These are phyloP conservation scores for Tonatia bakeri DNA, from an alignment of 2,113 vertebrate genomes.

Conservation along the genomic window DNA sequence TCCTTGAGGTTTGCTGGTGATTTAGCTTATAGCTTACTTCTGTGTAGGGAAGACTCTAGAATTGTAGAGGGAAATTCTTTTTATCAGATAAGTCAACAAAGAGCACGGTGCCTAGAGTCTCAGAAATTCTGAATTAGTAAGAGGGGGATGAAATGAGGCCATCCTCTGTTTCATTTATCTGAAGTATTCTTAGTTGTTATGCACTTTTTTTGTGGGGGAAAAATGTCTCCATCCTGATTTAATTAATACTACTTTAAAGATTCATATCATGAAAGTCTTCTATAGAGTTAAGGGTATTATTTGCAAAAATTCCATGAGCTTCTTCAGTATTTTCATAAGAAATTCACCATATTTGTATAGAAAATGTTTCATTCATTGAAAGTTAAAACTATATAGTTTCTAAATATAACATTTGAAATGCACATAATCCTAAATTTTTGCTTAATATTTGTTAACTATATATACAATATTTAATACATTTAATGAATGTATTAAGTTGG, in stretches of 20 bases:
- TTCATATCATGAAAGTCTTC: neutral
- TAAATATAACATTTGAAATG: neutral
- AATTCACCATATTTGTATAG: neutral
- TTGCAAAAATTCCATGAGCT: neutral
- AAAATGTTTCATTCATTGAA: neutral
- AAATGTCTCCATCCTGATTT: neutral
- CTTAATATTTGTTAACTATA: neutral
- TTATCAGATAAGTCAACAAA: neutral
- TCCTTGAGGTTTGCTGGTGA: neutral
- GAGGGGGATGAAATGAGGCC: neutral
- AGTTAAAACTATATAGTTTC: neutral
- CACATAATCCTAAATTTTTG: neutral
- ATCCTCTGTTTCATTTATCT: neutral
- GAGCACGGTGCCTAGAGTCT: neutral
- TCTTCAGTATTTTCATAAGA: conserved; percentile 23
- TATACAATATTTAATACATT: neutral
- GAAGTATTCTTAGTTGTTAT: neutral
- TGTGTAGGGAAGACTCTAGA: neutral
- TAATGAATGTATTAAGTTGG: neutral
- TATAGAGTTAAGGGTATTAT: neutral
- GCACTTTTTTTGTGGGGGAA: neutral
- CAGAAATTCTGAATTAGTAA: neutral
- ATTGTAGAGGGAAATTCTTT: neutral
- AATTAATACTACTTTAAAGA: neutral
- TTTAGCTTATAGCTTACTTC: neutral